Base-by-base conservation (phyloP, 2,113 vertebrate species). In the Rhinopithecus roxellana region DNA sequence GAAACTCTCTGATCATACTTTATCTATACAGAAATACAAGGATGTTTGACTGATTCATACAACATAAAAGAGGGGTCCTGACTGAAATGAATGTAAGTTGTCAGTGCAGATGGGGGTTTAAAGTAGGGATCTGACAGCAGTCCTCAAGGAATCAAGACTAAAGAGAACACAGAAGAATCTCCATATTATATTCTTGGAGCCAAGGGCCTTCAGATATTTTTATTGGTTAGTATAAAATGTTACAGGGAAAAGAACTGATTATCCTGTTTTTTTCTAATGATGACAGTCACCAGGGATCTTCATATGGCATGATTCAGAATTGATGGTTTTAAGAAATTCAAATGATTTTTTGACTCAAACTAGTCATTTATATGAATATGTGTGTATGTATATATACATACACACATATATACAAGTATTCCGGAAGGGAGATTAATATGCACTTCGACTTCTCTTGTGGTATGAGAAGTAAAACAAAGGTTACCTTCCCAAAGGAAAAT, bases 21-120 rank as follows among this genome's bases (percentile, higher is more conserved):
- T 87, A 82, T 82, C 85, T 90, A 78, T 48, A 48, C 70, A 95
- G 97, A 90, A 93, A 94, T 81, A 94, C 35, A 96, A 85, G 40
- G 50, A 67, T 92, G 79, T 89, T 25, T 83, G 75, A 89, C 67
- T 74, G n/a, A 77, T 86, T 82, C 97, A 78, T 89, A 82, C 90
- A 94, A 94, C 89, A 85, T 48, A 95, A 91, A 96, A 91, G 61
- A 52, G n/a, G 22, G 38, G 52, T 72, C 78, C 14, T 89, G 77
- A 89, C 0, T 72, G 83, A 70, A 85, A 82, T 2, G 55, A 84
- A 64, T 6, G 0, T 43, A 69, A 85, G 52, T n/a, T 17, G 78
- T 64, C 45, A 81, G n/a, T 80, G 61, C 81, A 78, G 81, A 57
- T 59, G 88, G 27, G 38, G 22, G 6, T 22, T 55, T n/a, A 38